Conservation (phyloP, 2,888 invertebrate species). For the Drosophila parthenogenetica region DNA sequence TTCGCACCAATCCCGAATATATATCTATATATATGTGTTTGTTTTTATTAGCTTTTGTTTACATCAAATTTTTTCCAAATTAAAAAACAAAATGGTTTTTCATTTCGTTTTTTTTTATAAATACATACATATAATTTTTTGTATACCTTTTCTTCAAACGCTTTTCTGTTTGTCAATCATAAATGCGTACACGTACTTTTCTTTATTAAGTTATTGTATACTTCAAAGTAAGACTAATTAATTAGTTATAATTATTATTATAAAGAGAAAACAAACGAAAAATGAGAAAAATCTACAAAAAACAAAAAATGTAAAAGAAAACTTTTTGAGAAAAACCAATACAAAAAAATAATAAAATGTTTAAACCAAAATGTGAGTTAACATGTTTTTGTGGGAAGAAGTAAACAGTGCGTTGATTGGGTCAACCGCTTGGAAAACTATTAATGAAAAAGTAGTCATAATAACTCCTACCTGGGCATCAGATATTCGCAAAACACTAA, state of each 20-base stretch:
- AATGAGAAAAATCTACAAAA: slow-evolving; percentile 58
- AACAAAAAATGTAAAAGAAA: slow-evolving; percentile 66
- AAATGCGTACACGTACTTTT: slow-evolving; percentile 63
- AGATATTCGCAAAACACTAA: too few species aligned
- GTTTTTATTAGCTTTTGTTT: slow-evolving; percentile 28
- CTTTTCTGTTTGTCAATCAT: slow-evolving; percentile 62
- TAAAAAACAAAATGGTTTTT: slow-evolving; percentile 12
- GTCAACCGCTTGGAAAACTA: too few species aligned
- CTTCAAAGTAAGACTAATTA: slow-evolving; percentile 84
- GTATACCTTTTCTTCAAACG: slow-evolving; percentile 30
- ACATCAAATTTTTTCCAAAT: slow-evolving; percentile 18
- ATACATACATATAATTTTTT: slow-evolving; percentile 22
- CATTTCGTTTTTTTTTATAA: slow-evolving; percentile 21
- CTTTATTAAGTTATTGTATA: slow-evolving; percentile 81
- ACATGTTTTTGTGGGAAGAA: too few species aligned
- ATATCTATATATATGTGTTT: slow-evolving; percentile 10
- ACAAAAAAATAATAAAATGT: slow-evolving; percentile 70
- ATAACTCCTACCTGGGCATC: too few species aligned
- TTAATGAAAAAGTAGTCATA: too few species aligned
- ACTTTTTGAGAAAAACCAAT: slow-evolving; percentile 68
- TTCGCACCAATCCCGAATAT: slow-evolving; percentile 3
- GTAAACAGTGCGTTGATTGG: too few species aligned
- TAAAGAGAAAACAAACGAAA: slow-evolving; percentile 28
- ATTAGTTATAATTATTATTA: slow-evolving; percentile 71
- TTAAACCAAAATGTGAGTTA: slow-evolving; percentile 39